Base-by-base conservation (phyloP, 2,113 vertebrate species). In the Ailuropoda melanoleuca region DNA sequence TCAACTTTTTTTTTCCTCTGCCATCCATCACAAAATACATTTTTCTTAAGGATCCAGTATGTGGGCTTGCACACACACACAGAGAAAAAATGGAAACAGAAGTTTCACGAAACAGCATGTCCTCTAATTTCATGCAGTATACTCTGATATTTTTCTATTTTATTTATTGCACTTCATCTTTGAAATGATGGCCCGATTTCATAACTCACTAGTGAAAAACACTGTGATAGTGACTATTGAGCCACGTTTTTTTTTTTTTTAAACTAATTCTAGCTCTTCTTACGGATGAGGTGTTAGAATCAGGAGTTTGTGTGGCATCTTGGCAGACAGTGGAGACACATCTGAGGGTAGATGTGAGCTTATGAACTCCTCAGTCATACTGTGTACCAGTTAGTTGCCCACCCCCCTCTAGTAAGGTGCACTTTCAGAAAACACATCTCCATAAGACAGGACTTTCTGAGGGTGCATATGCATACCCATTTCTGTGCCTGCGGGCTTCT, bases 131-230 rank as follows among this genome's bases (percentile, higher is more conserved):
- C 24, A 80, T 68, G 1, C 10, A 77, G 14, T 56, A 0, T 2
- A 56, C 4, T 46, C 56, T 77, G 6, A 24, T 26, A 66, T 21
- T 94, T 48, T 86, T 77, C 39, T 18, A 56, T 86, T 78, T 95
- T 78, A 58, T 86, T 66, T 93, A 92, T 77, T 84, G 5, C 74
- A 39, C 8, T 75, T 94, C 31, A 23, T 53, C 92, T 93, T 74
- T 62, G 21, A 96, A 93, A 95, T 31, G 7, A 24, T 93, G 56
- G 7, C 83, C 29, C 81, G 56, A 90, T 82, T 97, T 90, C 68
- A 90, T 31, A 58, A 43, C 37, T 90, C 48, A 39, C 66, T 72
- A 62, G 77, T 48, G 23, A 90, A 75, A 81, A 58, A 29, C 68
- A 74, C 24, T 31, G 21, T 29, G 43, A 74, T 10, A 78, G 72